These are phyloP conservation scores for Bibio marci DNA, from an alignment of 2,888 invertebrate species.

Conservation along the genomic window DNA sequence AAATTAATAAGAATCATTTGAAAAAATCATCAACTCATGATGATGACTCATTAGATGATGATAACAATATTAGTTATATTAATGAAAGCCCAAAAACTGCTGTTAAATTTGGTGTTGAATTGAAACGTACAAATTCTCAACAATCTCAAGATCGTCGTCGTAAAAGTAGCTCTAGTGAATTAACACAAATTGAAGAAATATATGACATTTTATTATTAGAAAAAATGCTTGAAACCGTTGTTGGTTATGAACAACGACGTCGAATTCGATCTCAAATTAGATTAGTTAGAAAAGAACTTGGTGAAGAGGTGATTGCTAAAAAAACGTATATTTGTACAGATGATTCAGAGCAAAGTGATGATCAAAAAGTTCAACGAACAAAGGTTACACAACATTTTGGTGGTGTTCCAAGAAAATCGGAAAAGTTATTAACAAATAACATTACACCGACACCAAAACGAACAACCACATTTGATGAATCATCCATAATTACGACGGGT, in stretches of 20 bases:
- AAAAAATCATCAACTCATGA: slow-evolving; percentile 11
- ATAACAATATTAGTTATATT: slow-evolving; percentile 17
- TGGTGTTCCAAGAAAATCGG: neutral
- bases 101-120: slow-evolving; percentile 51
- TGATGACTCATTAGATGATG: slow-evolving; percentile 25
- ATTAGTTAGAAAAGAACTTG: slow-evolving; percentile 43
- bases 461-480: too few species aligned
- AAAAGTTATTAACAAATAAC: too few species aligned
- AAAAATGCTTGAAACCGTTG: slow-evolving; percentile 55
- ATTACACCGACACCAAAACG: too few species aligned
- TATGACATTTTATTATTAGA: slow-evolving; percentile 53
- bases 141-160: slow-evolving; percentile 26
- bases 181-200: slow-evolving; percentile 48
- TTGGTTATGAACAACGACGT: slow-evolving; percentile 58
- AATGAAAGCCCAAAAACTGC: slow-evolving; percentile 28
- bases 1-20: slow-evolving; percentile 19
- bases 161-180: slow-evolving; percentile 31
- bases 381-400: too few species aligned
- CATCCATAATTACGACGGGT: too few species aligned
- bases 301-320: neutral
- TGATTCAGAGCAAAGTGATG: slow-evolving; percentile 3
- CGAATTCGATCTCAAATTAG: slow-evolving; percentile 62
- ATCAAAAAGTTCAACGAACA: too few species aligned
- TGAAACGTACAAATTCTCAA: slow-evolving; percentile 36
- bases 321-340: slow-evolving; percentile 9